phyloP scores from a whole-genome alignment of 2,888 invertebrate species.

The Cryptocheilus praepositus region DNA sequence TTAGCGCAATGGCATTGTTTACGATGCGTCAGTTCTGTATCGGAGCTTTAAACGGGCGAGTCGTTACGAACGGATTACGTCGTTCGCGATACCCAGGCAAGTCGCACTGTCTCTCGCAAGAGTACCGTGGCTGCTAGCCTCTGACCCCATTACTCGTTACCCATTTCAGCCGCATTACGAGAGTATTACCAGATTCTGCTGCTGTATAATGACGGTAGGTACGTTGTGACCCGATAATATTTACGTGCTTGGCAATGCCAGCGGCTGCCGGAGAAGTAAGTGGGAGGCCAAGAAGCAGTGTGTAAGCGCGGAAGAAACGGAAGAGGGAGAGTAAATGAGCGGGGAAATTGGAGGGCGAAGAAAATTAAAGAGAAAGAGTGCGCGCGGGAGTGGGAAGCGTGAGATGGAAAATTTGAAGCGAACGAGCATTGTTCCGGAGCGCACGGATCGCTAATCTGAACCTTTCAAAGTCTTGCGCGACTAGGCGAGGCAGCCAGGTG shows the following conservation, averaged over 20 bases:
- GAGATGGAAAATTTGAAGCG: neutral
- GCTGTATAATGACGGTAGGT: conserved; percentile 55
- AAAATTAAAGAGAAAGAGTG: neutral
- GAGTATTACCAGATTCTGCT: conserved; percentile 48
- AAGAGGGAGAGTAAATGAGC: neutral
- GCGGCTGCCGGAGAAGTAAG: neutral
- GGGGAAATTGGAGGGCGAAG: neutral
- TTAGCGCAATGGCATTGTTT: conserved; percentile 22
- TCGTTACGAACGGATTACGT: conserved; percentile 64
- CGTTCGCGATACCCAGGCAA: conserved; percentile 33
- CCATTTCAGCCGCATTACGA: conserved; percentile 52
- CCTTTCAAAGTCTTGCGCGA: too few relatives aligned
- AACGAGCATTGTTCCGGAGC: too few relatives aligned
- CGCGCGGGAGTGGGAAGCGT: neutral
- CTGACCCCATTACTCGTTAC: conserved; percentile 53
- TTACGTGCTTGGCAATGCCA: conserved; percentile 38
- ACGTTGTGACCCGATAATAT: conserved; percentile 45
- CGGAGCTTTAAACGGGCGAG: conserved; percentile 56
- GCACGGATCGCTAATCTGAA: too few relatives aligned
- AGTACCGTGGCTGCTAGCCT: conserved; percentile 27
- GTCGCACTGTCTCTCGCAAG: conserved; percentile 35
- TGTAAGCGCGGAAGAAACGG: neutral
- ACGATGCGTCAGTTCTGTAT: conserved; percentile 53
- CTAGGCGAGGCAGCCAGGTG: too few relatives aligned
- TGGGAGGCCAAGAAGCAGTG: too few relatives aligned